Evolutionary conservation across 2,113 vertebrate species (phyloP).

Genomic region (Donacobius atricapilla): DNA sequence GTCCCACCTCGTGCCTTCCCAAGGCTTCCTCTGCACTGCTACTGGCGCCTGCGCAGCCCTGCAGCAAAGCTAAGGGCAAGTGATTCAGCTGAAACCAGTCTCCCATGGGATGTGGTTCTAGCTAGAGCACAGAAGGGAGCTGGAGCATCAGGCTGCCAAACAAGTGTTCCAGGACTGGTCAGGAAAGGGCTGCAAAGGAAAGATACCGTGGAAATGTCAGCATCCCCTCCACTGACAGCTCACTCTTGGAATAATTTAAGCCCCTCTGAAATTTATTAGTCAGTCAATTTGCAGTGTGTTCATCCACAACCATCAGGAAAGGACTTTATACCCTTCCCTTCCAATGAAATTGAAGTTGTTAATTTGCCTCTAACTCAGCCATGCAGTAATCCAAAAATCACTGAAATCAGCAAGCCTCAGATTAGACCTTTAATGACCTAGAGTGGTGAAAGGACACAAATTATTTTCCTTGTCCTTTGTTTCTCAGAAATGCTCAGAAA

Average conservation of each 20-base stretch:
- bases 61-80: background rate
- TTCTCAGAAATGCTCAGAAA: slow-evolving; percentile 8
- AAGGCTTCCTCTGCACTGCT: background rate
- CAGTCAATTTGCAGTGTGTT: background rate
- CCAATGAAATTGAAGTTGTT: background rate
- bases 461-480: background rate
- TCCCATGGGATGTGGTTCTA: background rate
- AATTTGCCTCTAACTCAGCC: background rate
- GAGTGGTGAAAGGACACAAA: background rate
- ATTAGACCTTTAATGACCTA: background rate
- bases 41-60: background rate
- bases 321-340: background rate
- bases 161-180: background rate
- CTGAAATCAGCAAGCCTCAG: background rate
- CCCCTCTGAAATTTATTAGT: background rate
- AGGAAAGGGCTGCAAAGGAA: background rate
- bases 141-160: background rate
- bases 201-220: background rate
- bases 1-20: background rate
- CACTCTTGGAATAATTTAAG: background rate
- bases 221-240: background rate
- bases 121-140: background rate
- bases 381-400: background rate
- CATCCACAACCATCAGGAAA: background rate
- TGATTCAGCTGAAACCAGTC: background rate